A percentile compares a stretch with the other conserved stretches of the same genome.
Evolutionary conservation across 1,140 invertebrate species (phyloP).

Genomic region (Drosophila bocki): DNA sequence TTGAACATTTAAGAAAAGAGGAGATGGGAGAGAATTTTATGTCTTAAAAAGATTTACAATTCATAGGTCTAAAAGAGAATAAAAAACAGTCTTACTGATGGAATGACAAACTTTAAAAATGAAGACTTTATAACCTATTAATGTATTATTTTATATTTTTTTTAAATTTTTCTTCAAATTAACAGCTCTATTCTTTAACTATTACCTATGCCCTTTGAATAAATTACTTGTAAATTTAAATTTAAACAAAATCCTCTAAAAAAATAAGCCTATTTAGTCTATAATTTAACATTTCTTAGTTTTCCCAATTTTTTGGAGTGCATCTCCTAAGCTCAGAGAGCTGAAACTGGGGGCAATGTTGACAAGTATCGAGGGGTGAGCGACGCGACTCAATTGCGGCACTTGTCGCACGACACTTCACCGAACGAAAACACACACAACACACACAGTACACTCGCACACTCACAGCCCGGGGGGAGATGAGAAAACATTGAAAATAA

Average conservation of each 20-base stretch:
- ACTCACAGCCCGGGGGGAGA: constrained; percentile 1
- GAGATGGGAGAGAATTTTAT: rapidly evolving
- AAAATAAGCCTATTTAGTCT: background rate
- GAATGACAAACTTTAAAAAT: no score
- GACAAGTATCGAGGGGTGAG: constrained; percentile 62
- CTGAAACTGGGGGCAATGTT: constrained; percentile 25
- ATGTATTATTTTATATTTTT: no score
- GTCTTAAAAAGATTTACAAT: background rate
- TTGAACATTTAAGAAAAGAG: background rate
- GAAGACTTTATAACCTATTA: no score
- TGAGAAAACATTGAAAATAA: constrained; percentile 48
- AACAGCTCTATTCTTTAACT: no score
- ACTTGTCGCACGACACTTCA: constrained; percentile 80
- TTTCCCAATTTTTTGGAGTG: background rate
- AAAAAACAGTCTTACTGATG: no score
- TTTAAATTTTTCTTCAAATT: no score
- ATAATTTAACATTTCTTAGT: background rate
- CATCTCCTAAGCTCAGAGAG: background rate
- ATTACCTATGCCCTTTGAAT: no score
- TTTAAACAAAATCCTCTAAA: background rate
- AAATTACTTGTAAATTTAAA: no score
- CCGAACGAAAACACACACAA: constrained; percentile 21
- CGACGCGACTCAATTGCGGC: constrained; percentile 75
- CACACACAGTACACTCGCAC: background rate
- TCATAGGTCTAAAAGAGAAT: no score